A percentile compares a stretch with the other conserved stretches of the same genome.
These are phyloP conservation scores for Drosophila mayri DNA, from an alignment of 1,140 invertebrate genomes.

Conservation along the genomic window DNA sequence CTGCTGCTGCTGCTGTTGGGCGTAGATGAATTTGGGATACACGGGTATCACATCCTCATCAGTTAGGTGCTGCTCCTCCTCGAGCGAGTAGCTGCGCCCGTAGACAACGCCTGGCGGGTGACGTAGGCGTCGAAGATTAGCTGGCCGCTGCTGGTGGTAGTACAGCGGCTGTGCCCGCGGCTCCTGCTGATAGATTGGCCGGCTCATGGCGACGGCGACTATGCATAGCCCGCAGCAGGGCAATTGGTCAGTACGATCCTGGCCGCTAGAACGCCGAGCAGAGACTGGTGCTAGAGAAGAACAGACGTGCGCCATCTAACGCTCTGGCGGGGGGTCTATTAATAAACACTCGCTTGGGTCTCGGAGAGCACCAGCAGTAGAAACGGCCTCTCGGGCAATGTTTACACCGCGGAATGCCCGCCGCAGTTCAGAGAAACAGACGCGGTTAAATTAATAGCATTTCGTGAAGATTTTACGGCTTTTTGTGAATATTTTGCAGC, in stretches of 20 bases:
- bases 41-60: constrained; percentile 56
- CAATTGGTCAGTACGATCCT: constrained; percentile 48
- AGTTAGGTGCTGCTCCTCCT: constrained; percentile 38
- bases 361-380: constrained; percentile 24
- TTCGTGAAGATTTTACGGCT: rapidly evolving
- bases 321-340: constrained; percentile 66
- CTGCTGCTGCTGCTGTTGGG: constrained; percentile 31
- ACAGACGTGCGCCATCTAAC: constrained; percentile 52
- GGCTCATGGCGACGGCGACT: constrained; percentile 62
- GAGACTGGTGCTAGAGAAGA: constrained; percentile 50
- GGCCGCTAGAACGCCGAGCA: constrained; percentile 58
- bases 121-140: constrained; percentile 74
- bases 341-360: constrained; percentile 62
- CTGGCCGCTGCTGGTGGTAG: constrained; percentile 49
- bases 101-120: constrained; percentile 63
- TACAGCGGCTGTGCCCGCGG: constrained; percentile 39
- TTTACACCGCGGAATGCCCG: constrained; percentile 33
- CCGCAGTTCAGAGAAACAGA: constrained; percentile 16
- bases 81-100: constrained; percentile 70
- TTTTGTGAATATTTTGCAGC: neutral
- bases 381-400: constrained; percentile 16
- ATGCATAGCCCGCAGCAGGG: constrained; percentile 53
- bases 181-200: constrained; percentile 67
- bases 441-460: constrained; percentile 1
- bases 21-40: constrained; percentile 68